These are phyloP conservation scores for Anagrus nilaparvatae DNA, from an alignment of 1,140 invertebrate species.

Conservation along the genomic window DNA sequence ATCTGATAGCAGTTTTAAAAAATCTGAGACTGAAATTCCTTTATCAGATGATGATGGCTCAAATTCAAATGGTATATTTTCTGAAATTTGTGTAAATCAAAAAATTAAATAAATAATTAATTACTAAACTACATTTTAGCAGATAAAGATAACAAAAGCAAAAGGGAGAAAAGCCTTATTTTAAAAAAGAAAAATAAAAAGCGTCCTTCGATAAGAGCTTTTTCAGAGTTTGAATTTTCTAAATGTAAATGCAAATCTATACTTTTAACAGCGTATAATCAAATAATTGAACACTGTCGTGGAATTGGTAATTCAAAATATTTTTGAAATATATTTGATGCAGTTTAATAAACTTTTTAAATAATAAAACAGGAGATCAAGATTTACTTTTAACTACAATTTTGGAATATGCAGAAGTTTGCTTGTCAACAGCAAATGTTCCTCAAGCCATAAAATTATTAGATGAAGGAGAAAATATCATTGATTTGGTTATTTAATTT, in stretches of 20 bases:
- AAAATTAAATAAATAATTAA: too few species aligned
- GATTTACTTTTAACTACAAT: constrained; percentile 38
- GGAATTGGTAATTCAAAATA: constrained; percentile 39
- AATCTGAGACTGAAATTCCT: too few species aligned
- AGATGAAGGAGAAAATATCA: constrained; percentile 31
- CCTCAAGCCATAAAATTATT: constrained; percentile 44
- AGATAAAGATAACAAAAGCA: too few species aligned
- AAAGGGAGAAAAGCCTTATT: too few species aligned
- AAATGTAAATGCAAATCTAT: constrained; percentile 47
- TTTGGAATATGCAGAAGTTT: constrained; percentile 44
- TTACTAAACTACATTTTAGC: too few species aligned
- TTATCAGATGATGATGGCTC: too few species aligned
- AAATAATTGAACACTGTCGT: constrained; percentile 47
- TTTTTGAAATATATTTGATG: not conserved
- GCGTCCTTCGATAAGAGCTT: constrained; percentile 33
- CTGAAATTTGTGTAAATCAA: too few species aligned
- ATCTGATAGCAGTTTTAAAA: too few species aligned
- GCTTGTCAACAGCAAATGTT: constrained; percentile 40
- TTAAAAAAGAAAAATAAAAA: too few species aligned
- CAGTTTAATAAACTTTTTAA: not conserved
- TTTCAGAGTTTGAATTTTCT: constrained; percentile 37
- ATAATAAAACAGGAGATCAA: constrained; percentile 23
- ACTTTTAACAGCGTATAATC: constrained; percentile 43
- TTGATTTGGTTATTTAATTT: constrained; percentile 22
- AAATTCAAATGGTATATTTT: too few species aligned